phyloP scores from a whole-genome alignment of 2,888 invertebrate species.

The Nipponacmea schrenckii region DNA sequence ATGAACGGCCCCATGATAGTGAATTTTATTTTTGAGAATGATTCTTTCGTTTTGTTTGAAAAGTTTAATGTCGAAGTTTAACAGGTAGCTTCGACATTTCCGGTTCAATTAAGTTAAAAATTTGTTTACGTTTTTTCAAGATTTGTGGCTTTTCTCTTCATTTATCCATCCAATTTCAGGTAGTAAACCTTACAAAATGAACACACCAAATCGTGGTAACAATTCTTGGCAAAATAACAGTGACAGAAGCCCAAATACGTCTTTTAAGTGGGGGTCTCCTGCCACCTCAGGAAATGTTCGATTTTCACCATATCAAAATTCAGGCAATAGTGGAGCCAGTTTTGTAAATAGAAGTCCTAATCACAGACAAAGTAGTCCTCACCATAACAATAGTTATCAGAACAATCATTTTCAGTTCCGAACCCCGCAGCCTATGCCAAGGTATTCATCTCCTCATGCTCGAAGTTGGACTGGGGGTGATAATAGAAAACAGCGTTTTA shows the following conservation, averaged over 20 bases:
- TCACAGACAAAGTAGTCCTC: conserved; percentile 11
- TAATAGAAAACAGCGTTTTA: background rate
- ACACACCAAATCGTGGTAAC: too few relatives aligned
- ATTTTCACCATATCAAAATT: conserved; percentile 9
- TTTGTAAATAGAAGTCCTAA: background rate
- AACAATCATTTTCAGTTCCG: conserved; percentile 7
- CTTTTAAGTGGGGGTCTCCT: background rate
- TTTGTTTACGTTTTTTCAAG: too few relatives aligned
- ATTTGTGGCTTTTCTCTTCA: too few relatives aligned
- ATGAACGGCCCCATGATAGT: too few relatives aligned
- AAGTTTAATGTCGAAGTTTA: too few relatives aligned
- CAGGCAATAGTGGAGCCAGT: background rate
- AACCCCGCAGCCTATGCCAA: conserved; percentile 18
- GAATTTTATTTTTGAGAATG: too few relatives aligned
- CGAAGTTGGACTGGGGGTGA: background rate
- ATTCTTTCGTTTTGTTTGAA: too few relatives aligned
- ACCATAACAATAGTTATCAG: background rate
- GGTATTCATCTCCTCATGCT: conserved; percentile 8
- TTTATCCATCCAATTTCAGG: too few relatives aligned
- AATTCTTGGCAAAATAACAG: conserved; percentile 3
- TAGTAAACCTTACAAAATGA: too few relatives aligned
- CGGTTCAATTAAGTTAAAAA: too few relatives aligned
- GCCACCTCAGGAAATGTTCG: background rate
- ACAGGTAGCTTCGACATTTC: too few relatives aligned
- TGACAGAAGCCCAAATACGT: background rate